Base-by-base conservation (phyloP, 2,888 invertebrate species). In the Dryobota labecula region DNA sequence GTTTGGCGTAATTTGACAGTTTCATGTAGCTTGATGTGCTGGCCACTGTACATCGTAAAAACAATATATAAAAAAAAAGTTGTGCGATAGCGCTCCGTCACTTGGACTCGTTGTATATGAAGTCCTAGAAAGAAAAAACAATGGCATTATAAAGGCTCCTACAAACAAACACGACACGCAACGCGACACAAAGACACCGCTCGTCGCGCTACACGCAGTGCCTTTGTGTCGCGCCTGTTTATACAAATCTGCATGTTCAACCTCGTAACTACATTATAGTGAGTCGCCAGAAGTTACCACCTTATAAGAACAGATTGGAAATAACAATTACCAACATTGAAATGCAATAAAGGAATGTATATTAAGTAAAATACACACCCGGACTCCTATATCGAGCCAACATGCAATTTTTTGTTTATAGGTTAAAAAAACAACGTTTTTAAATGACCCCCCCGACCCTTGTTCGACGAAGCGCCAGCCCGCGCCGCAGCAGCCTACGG, bases 81-180 rank as follows among this genome's bases (percentile, higher is more conserved):
- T 9, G n/a, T 51, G 61, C n/a, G 47, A 49, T 15, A 7, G 6
- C 6, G 0, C 27, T 43, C n/a, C 30, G 1, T 71, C 36, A 71
- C 54, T 76, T 75, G 43, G 58, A 45, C 47, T 76, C 76, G 51
- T 57, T n/a, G 45, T 18, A 76, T 13, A 1, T 51, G 54, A 63
- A 76, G 54, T 76, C 76, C 76, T 76, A 76, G 2, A 76, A 74
- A 69, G 27, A 60, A 38, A 70, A 49, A 49, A 41, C n/a, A 43
- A 27, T 36, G 6, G 18, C 36, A 15, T 27, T 47, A 8, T 49
- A 45, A n/a, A n/a, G n/a, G n/a, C n/a, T n/a, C n/a, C n/a, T n/a
- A n/a, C n/a, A n/a, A n/a, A n/a, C n/a, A n/a, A n/a, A n/a, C n/a
- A n/a, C n/a, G n/a, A n/a, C n/a, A n/a, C n/a, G n/a, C n/a, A n/a